A percentile compares a stretch with the other conserved stretches of the same genome.
These are phyloP conservation scores for Drosophila setifemur DNA, from an alignment of 1,140 invertebrate species.

Conservation along the genomic window DNA sequence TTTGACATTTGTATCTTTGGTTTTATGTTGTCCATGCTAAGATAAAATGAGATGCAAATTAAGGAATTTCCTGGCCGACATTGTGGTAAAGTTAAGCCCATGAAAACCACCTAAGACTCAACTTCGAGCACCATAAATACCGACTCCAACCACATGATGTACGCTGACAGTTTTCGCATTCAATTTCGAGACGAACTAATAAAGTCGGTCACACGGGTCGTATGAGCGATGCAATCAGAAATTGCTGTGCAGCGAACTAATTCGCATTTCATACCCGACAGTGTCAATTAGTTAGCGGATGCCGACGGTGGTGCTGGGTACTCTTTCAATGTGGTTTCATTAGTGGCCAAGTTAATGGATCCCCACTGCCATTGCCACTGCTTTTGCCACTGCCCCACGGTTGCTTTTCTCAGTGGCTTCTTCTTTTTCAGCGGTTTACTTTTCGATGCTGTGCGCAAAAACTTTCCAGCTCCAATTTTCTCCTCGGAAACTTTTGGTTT, in stretches of 20 bases:
- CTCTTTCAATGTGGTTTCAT: conserved; percentile 70
- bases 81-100: background rate
- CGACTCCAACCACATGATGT: background rate
- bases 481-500: conserved; percentile 45
- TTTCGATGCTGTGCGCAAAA: conserved; percentile 36
- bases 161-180: background rate
- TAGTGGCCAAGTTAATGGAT: conserved; percentile 67
- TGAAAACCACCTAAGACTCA: background rate
- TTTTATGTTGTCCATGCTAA: too few species aligned
- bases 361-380: background rate
- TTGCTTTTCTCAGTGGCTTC: background rate
- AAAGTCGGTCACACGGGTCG: conserved; percentile 1
- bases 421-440: conserved; percentile 56
- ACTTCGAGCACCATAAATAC: too few species aligned
- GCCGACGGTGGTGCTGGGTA: conserved; percentile 6
- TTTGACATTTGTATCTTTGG: too few species aligned
- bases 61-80: too few species aligned
- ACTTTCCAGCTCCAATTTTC: conserved; percentile 68
- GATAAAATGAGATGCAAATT: too few species aligned
- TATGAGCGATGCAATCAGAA: conserved; percentile 21
- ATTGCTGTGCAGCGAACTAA: background rate
- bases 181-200: background rate
- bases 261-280: conserved; percentile 6
- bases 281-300: conserved; percentile 42
- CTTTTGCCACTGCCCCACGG: conserved; percentile 3